These are phyloP conservation scores for Perca fluviatilis DNA, from an alignment of 2,113 vertebrate genomes.

Conservation along the genomic window DNA sequence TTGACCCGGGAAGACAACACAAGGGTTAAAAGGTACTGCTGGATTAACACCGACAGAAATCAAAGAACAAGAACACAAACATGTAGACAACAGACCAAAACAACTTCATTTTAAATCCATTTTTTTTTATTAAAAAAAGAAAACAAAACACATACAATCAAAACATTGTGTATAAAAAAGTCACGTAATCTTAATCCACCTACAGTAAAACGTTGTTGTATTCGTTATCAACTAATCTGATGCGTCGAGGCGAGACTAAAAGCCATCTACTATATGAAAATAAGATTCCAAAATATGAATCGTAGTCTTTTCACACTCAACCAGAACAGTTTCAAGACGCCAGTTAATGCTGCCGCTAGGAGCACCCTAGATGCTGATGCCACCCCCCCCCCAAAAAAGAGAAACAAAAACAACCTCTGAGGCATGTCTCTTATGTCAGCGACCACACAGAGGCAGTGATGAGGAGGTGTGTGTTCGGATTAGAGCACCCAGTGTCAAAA, in stretches of 20 bases:
- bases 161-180: conserved; percentile 79
- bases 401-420: conserved; percentile 16
- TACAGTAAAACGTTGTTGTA: conserved; percentile 63
- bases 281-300: conserved; percentile 64
- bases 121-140: conserved; percentile 71
- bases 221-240: conserved; percentile 60
- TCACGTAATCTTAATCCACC: conserved; percentile 72
- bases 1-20: too few relatives aligned
- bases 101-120: conserved; percentile 32
- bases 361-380: conserved; percentile 21
- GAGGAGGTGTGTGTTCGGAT: conserved; percentile 35
- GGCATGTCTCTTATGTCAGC: conserved; percentile 1
- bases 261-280: conserved; percentile 66
- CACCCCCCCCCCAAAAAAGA: background rate
- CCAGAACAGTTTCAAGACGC: conserved; percentile 47
- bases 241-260: conserved; percentile 50
- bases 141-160: conserved; percentile 68
- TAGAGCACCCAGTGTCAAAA: conserved; percentile 51
- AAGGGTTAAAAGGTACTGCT: background rate
- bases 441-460: conserved; percentile 15
- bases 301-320: conserved; percentile 56
- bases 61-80: background rate
- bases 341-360: conserved; percentile 54
- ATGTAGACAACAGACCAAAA: background rate
- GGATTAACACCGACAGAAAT: background rate